Percentiles rank a stretch among this genome's conserved stretches.
phyloP scores from a whole-genome alignment of 2,113 vertebrate species.

The Bubo scandiacus region DNA sequence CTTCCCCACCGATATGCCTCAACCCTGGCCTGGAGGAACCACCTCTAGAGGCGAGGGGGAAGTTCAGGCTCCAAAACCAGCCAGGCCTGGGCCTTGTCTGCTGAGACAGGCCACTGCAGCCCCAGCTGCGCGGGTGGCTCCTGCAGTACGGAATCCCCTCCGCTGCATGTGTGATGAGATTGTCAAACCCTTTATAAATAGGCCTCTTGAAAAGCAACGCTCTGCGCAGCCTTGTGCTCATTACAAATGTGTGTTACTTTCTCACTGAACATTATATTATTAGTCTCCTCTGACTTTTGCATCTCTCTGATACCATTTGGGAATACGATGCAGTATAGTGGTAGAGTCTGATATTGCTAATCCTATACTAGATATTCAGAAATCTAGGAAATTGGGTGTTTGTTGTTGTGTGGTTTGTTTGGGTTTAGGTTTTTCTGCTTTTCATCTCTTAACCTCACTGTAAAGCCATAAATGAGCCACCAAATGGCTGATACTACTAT shows the following conservation, averaged over 20 bases:
- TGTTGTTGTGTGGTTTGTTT: background rate
- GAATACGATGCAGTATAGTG: background rate
- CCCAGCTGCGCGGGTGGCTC: background rate
- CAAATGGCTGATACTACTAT: background rate
- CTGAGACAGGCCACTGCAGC: background rate
- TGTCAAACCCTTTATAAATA: background rate
- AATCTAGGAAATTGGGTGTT: background rate
- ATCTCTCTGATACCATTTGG: background rate
- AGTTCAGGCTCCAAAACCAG: background rate
- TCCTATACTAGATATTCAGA: background rate
- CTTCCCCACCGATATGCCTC: background rate
- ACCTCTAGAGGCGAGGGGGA: background rate
- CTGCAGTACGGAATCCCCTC: background rate
- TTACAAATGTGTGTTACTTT: background rate
- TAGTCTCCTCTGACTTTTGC: background rate
- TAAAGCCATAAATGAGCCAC: background rate
- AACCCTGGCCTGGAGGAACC: background rate
- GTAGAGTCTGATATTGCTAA: background rate
- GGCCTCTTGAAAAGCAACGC: background rate
- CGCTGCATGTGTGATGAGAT: accelerated
- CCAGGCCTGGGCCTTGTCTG: background rate
- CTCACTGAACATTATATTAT: background rate
- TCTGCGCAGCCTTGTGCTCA: background rate
- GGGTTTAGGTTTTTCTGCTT: background rate
- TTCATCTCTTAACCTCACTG: background rate